phyloP scores from a whole-genome alignment of 2,113 vertebrate species.

The Prionailurus bengalensis region DNA sequence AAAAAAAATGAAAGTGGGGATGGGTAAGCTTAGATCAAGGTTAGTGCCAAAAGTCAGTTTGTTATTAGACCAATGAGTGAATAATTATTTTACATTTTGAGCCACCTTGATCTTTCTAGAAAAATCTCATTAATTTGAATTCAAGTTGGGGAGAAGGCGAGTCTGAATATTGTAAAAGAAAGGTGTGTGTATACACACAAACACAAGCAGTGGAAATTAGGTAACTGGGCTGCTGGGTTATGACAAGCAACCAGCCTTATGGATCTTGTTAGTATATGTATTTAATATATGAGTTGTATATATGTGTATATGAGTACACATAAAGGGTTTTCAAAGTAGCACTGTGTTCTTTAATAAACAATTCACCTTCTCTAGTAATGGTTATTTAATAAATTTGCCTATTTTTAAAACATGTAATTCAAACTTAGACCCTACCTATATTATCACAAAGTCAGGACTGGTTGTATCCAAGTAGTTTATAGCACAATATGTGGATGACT shows the following conservation, averaged over 20 bases:
- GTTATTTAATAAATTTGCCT: not conserved
- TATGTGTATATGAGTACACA: not conserved
- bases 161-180: slow-evolving; percentile 28
- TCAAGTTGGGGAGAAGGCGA: not conserved
- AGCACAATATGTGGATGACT: not conserved
- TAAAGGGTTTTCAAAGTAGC: slow-evolving; percentile 37
- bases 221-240: not conserved
- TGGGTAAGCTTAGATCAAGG: not conserved
- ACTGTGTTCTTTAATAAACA: slow-evolving; percentile 46
- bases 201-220: not conserved
- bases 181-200: not conserved
- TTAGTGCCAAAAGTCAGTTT: slow-evolving; percentile 53
- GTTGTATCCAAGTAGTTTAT: not conserved
- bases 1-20: not conserved
- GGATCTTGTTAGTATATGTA: not conserved
- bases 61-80: not conserved
- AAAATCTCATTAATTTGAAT: slow-evolving; percentile 52
- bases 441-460: slow-evolving; percentile 38
- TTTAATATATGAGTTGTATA: not conserved
- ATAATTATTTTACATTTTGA: slow-evolving; percentile 56
- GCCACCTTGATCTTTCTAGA: not conserved
- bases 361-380: not conserved
- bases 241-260: not conserved
- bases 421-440: slow-evolving; percentile 1
- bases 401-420: slow-evolving; percentile 34